Evolutionary conservation across 2,888 invertebrate species (phyloP).

Genomic region (Andrena praecox): DNA sequence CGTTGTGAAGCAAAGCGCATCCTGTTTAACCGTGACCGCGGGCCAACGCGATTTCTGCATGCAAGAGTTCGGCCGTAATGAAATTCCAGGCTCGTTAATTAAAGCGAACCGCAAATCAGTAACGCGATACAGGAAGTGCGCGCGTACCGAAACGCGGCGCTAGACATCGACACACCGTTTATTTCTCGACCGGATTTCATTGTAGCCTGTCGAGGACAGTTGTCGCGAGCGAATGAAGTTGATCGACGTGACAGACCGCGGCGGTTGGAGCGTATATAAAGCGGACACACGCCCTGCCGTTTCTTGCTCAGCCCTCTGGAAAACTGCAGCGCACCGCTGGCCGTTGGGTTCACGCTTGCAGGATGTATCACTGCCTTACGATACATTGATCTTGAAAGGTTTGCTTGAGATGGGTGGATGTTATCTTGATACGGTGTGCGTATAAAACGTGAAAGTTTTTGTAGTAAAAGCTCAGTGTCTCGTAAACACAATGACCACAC

Average conservation of each 20-base stretch:
- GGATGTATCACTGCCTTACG: too few species aligned
- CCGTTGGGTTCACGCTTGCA: too few species aligned
- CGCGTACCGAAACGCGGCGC: conserved; percentile 27
- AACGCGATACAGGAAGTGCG: conserved; percentile 63
- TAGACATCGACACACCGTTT: conserved; percentile 45
- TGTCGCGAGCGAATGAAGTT: conserved; percentile 55
- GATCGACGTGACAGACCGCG: conserved; percentile 41
- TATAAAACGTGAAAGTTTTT: too few species aligned
- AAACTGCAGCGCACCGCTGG: conserved; percentile 23
- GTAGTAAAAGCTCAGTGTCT: too few species aligned
- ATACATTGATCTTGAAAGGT: too few species aligned
- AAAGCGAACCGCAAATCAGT: conserved; percentile 67
- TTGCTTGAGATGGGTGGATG: too few species aligned
- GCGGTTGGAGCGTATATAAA: conserved; percentile 14
- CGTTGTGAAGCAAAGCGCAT: conserved; percentile 38
- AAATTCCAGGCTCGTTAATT: conserved; percentile 71
- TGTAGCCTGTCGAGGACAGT: conserved; percentile 51
- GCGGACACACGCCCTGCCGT: conserved; percentile 32
- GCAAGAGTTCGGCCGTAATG: conserved; percentile 57
- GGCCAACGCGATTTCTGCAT: conserved; percentile 44
- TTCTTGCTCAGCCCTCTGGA: conserved; percentile 28
- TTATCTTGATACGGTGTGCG: too few species aligned
- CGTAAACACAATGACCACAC: too few species aligned
- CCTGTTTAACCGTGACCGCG: conserved; percentile 48
- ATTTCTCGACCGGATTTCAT: conserved; percentile 69